phyloP scores from a whole-genome alignment of 2,888 invertebrate genomes.

The Philaethria dido region DNA sequence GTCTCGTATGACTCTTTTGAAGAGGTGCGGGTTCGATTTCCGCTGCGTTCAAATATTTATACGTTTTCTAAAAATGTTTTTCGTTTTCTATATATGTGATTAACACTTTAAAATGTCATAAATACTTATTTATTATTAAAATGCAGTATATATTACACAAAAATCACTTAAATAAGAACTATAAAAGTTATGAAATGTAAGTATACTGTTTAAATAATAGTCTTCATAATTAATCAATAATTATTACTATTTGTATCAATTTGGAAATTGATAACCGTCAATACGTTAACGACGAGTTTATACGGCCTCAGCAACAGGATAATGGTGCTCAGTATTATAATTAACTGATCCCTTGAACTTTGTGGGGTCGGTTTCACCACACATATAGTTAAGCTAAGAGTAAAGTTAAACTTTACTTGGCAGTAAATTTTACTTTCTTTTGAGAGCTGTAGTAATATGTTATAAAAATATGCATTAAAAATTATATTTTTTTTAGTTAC shows the following conservation, averaged over 20 bases:
- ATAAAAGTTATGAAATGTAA: not conserved
- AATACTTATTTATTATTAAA: too few species aligned
- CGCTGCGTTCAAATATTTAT: too few species aligned
- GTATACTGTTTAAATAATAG: slow-evolving; percentile 14
- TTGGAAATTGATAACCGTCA: slow-evolving; percentile 53
- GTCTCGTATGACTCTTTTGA: too few species aligned
- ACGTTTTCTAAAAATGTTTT: too few species aligned
- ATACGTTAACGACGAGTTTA: slow-evolving; percentile 57
- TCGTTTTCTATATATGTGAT: too few species aligned
- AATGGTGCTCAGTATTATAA: slow-evolving; percentile 60
- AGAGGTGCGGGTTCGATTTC: too few species aligned
- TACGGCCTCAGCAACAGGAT: slow-evolving; percentile 55
- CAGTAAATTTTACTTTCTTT: not conserved
- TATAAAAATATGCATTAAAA: too few species aligned
- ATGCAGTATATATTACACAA: too few species aligned
- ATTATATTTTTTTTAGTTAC: too few species aligned
- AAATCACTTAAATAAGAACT: too few species aligned
- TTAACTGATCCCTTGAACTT: slow-evolving; percentile 61
- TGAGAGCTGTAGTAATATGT: too few species aligned
- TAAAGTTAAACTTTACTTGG: not conserved
- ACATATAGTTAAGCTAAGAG: not conserved
- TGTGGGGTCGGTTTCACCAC: slow-evolving; percentile 45
- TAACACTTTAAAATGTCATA: too few species aligned
- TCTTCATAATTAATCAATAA: not conserved
- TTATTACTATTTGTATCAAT: slow-evolving; percentile 24